Evolutionary conservation across 2,113 vertebrate genomes (phyloP), one percentile per base, ranked within the genome.

Genomic region (Hydrochoerus hydrochaeris): DNA sequence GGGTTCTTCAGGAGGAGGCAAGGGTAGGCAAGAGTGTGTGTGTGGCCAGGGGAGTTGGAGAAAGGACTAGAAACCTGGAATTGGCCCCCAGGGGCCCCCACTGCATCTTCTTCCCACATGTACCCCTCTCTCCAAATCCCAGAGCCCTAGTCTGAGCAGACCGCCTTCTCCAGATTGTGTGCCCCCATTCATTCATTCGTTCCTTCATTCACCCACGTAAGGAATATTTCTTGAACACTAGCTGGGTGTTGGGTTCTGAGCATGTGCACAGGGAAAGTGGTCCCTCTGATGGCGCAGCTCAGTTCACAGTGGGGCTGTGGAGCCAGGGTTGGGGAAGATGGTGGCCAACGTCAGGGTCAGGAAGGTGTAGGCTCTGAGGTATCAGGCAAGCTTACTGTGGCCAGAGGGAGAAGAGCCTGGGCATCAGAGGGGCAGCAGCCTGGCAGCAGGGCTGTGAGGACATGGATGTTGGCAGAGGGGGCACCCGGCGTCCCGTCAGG

Each of bases 161-260:
- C 17, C 7, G 1, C 19, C 28, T 41, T 16, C 35, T 17, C 54
- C 12, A 41, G 3, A 1, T 7, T 54, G 4, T 41, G 13, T 2
- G 8, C 0, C 38, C 2, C 65, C 30, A 3, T 41, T 78, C 46
- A 52, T 12, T 49, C 32, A 35, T 60, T 19, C 35, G 16, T 62
- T 35, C 65, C 14, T 62, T 35, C 49, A 6, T 12, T 41, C 63
- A 22, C 20, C 41, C 32, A 92, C 14, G 89, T 57, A 41, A 1
- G 28, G 41, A 32, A 7, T 11, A 7, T 16, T 57, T 60, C 71
- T 19, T 54, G 9, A 52, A n/a, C 7, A 0, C 19, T 7, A 0
- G 0, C 14, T 35, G 1, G 0, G 7, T 22, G 1, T n/a, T 32
- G 7, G 12, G 13, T 38, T 38, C 35, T 26, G 67, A 62, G 30